A percentile compares a stretch with the other conserved stretches of the same genome.
Evolutionary conservation across 1,140 invertebrate genomes (phyloP).

Genomic region (Oryzaephilus surinamensis): DNA sequence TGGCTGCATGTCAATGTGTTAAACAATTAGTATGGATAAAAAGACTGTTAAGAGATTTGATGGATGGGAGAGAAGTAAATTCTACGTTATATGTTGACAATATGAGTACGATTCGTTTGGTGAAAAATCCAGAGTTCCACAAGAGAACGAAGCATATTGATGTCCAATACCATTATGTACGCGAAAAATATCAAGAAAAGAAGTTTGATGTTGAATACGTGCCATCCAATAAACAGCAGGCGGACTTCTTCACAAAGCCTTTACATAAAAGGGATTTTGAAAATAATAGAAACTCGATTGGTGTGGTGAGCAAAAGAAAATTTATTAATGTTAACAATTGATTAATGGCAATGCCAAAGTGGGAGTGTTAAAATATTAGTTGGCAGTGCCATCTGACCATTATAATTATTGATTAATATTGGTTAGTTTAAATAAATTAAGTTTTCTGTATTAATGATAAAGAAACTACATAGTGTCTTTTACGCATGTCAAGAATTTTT

Average conservation of each 20-base stretch:
- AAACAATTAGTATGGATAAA: slow-evolving; percentile 28
- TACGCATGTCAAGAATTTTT: too few relatives aligned
- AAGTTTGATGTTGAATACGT: slow-evolving; percentile 6
- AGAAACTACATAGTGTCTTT: too few relatives aligned
- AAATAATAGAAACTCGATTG: too few relatives aligned
- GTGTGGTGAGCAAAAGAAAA: too few relatives aligned
- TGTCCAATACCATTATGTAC: slow-evolving; percentile 30
- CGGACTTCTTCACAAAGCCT: slow-evolving; percentile 18
- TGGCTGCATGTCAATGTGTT: slow-evolving; percentile 23
- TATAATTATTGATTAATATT: too few relatives aligned
- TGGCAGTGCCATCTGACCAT: too few relatives aligned
- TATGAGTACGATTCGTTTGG: slow-evolving; percentile 24
- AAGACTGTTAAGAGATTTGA: slow-evolving; percentile 6
- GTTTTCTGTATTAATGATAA: too few relatives aligned
- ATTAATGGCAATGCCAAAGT: too few relatives aligned
- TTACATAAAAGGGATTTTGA: too few relatives aligned
- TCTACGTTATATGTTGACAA: slow-evolving; percentile 30
- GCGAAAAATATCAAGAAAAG: background rate
- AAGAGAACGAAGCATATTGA: slow-evolving; percentile 30
- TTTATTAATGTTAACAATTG: too few relatives aligned
- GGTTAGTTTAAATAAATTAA: too few relatives aligned
- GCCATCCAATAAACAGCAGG: slow-evolving; percentile 7
- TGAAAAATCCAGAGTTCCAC: slow-evolving; percentile 25
- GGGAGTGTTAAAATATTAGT: too few relatives aligned
- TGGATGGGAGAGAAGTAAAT: background rate